Evolutionary conservation across 2,888 invertebrate species (phyloP).

Genomic region (Phasia obesa): DNA sequence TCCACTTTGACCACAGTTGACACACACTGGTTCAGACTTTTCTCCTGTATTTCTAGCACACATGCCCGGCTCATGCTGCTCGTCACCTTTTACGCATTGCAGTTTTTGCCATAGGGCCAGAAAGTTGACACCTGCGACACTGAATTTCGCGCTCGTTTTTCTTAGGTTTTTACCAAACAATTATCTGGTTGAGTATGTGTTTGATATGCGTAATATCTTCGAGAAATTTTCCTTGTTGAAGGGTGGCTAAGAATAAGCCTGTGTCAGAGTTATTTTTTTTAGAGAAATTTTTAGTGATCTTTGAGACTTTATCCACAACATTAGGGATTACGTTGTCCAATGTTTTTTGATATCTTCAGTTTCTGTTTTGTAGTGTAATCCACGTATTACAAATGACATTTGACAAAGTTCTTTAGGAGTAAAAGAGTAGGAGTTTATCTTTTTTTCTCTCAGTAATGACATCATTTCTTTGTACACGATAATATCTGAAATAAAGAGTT

Average conservation of each 20-base stretch:
- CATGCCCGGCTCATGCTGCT: neutral
- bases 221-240: neutral
- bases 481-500: neutral
- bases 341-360: neutral
- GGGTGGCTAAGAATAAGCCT: neutral
- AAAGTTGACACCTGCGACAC: neutral
- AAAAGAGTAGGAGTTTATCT: conserved; percentile 7
- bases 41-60: neutral
- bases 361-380: neutral
- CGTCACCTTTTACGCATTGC: neutral
- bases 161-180: conserved; percentile 10
- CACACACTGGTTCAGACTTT: conserved; percentile 2
- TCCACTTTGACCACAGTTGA: conserved; percentile 20
- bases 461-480: conserved; percentile 1
- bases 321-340: neutral
- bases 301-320: neutral
- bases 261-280: conserved; percentile 2
- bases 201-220: neutral
- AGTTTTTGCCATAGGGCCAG: neutral
- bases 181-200: neutral
- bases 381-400: neutral
- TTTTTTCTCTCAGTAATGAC: conserved; percentile 2
- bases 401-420: neutral
- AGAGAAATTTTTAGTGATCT: conserved; percentile 1
- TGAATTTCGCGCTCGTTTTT: conserved; percentile 2